Evolutionary conservation across 2,888 invertebrate genomes (phyloP).

Genomic region (Penaeus monodon): DNA sequence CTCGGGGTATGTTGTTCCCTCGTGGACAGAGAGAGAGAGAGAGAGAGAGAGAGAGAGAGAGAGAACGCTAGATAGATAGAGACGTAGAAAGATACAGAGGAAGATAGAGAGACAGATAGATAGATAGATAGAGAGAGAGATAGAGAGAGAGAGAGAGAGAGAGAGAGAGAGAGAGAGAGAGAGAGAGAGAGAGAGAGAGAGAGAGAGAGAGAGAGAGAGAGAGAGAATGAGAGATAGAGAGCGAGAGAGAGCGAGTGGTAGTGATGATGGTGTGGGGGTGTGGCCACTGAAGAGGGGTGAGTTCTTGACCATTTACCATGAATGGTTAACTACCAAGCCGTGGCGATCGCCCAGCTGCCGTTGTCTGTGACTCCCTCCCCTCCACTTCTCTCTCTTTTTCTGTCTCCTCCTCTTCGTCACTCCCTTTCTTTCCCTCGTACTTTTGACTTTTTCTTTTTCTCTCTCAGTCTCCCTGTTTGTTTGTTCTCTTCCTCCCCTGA

Average conservation of each 20-base stretch:
- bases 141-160: background rate
- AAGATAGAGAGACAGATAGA: background rate
- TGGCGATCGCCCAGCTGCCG: background rate
- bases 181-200: background rate
- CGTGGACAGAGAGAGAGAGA: background rate
- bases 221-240: background rate
- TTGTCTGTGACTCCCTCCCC: background rate
- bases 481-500: too few species aligned
- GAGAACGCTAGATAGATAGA: background rate
- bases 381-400: background rate
- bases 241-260: background rate
- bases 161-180: background rate
- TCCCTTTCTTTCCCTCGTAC: background rate
- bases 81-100: background rate
- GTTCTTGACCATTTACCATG: conserved; percentile 14
- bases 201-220: background rate
- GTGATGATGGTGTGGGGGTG: too few species aligned
- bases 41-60: too few species aligned
- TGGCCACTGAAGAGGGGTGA: background rate
- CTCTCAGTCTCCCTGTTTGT: background rate
- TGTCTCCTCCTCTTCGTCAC: background rate
- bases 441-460: background rate
- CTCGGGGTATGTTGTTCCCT: too few species aligned
- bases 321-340: background rate
- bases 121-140: background rate